Conservation (phyloP, 23 tunicate species). For the Trididemnum nubilum region DNA sequence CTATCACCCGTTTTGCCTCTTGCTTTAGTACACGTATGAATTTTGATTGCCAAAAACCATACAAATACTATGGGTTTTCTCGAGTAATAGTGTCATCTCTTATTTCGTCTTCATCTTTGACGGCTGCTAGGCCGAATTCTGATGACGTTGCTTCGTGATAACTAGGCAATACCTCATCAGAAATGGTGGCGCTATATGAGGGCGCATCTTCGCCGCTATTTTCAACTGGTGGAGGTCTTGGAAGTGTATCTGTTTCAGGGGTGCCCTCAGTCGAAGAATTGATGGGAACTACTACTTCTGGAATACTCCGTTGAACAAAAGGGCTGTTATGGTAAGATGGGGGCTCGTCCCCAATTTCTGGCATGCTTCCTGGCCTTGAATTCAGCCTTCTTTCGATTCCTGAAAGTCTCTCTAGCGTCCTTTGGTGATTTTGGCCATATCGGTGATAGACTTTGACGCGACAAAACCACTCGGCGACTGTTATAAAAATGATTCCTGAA, state of each 20-base stretch:
- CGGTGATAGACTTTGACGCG: slow-evolving; percentile 22
- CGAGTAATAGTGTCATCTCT: too few relatives aligned
- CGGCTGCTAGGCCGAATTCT: not conserved
- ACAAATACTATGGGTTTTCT: too few relatives aligned
- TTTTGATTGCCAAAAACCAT: too few relatives aligned
- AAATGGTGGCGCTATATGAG: slow-evolving; percentile 1
- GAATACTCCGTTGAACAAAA: not conserved
- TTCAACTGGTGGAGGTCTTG: not conserved
- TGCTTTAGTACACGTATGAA: too few relatives aligned
- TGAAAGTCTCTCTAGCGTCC: slow-evolving; percentile 11
- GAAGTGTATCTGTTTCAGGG: not conserved
- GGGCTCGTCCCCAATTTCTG: not conserved
- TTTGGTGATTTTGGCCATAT: slow-evolving; percentile 11
- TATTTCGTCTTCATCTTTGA: too few relatives aligned
- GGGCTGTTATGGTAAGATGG: not conserved
- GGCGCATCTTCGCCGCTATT: not conserved
- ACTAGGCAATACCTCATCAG: slow-evolving; percentile 15
- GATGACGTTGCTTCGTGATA: slow-evolving; percentile 24
- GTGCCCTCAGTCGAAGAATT: not conserved
- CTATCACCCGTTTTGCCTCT: too few relatives aligned
- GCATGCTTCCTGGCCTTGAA: too few relatives aligned
- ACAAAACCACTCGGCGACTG: slow-evolving; percentile 20
- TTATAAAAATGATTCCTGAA: slow-evolving; percentile 21
- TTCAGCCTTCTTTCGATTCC: slow-evolving; percentile 19
- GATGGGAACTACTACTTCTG: not conserved